Percentiles rank a stretch among this genome's conserved stretches.
These are phyloP conservation scores for Corythoichthys haematopterus DNA, from an alignment of 2,113 vertebrate genomes.

Conservation along the genomic window DNA sequence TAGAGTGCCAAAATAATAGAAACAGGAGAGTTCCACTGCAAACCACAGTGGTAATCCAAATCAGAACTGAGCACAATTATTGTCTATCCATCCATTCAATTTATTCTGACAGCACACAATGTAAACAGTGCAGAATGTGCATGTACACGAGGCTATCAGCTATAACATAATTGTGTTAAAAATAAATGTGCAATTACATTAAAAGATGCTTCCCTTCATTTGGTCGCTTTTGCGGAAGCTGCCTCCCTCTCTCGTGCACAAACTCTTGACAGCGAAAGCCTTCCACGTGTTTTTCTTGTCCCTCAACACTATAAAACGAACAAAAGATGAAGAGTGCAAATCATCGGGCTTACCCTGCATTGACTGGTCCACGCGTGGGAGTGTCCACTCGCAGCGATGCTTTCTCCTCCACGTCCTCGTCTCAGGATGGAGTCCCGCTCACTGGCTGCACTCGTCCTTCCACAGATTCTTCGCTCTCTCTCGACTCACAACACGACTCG, in stretches of 20 bases:
- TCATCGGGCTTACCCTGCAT: neutral
- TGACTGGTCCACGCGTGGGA: conserved; percentile 29
- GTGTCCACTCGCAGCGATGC: neutral
- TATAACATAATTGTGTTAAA: neutral
- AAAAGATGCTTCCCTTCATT: neutral
- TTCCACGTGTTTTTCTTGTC: neutral
- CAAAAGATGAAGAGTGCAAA: neutral
- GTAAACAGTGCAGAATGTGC: neutral
- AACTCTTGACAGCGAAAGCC: neutral
- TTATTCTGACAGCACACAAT: neutral
- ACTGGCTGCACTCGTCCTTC: conserved; percentile 25
- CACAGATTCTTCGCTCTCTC: conserved; percentile 29
- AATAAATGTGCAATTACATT: neutral
- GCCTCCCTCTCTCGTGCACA: neutral
- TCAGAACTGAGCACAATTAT: neutral
- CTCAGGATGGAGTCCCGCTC: conserved; percentile 34
- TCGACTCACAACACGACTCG: conserved; percentile 1
- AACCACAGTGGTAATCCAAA: neutral
- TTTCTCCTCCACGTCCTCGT: neutral
- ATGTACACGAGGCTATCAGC: neutral
- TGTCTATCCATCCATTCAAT: neutral
- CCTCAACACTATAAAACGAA: neutral
- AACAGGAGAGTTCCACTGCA: neutral
- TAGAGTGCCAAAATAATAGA: neutral
- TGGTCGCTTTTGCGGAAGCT: neutral